Evolutionary conservation across 2,888 invertebrate species (phyloP), one percentile per base, ranked within the genome.

Genomic region (Epistrophella euchroma): DNA sequence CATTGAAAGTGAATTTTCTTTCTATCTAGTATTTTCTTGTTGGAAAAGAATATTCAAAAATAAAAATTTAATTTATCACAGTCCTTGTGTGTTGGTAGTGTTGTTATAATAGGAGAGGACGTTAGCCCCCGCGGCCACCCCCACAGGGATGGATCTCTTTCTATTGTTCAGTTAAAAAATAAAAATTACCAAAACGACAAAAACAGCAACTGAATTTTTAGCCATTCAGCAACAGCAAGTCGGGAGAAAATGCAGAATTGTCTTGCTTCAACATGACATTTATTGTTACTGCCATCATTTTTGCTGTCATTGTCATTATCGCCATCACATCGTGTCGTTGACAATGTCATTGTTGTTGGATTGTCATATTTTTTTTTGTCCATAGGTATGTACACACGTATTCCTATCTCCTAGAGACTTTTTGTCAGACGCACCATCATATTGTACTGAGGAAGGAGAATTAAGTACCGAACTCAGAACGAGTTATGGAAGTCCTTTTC

Each of bases 211-310:
- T 11, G n/a, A 43, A 40, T 58, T 17, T 58, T 50, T 5, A 13
- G 5, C 2, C 35, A 32, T 58, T 15, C 28, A 40, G 13, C 13
- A 50, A 11, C 22, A 28, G 15, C 25, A 52, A 47, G n/a, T 32
- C 15, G 73, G 58, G 43, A 13, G 40, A 70, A 73, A 85, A 89
- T 89, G 88, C 88, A 88, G 88, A 88, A 84, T 88, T 88, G 84
- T 88, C 88, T 88, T 71, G 80, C 77, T 89, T 88, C 89, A 89
- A 90, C 90, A 90, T 91, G 91, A 91, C 90, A 89, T 91, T 91
- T 91, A 91, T 91, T 91, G 91, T 90, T 89, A 89, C 89, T 90
- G 90, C 88, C 90, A 88, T 86, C 86, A 82, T 86, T 86, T 86
- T 77, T 80, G 87, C 79, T 84, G 88, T 78, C 82, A 85, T 81